Evolutionary conservation across 1,140 invertebrate genomes (phyloP).

Genomic region (Zophobas atratus): DNA sequence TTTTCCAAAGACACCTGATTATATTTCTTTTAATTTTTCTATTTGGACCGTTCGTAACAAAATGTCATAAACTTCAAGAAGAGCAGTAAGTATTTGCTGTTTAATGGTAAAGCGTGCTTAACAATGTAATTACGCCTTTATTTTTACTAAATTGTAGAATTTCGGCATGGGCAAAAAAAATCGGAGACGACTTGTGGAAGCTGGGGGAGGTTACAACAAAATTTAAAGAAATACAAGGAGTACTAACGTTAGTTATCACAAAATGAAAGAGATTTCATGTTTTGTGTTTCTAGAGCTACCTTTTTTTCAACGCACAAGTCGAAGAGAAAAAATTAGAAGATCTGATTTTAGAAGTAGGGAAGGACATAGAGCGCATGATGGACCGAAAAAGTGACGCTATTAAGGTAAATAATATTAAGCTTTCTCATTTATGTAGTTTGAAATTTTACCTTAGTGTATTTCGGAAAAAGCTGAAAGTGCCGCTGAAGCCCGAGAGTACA

Average conservation of each 20-base stretch:
- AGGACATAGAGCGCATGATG: slow-evolving; percentile 83
- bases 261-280: slow-evolving; percentile 22
- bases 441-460: slow-evolving; percentile 74
- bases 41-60: background rate
- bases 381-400: slow-evolving; percentile 88
- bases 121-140: too few relatives aligned
- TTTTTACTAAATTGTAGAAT: slow-evolving; percentile 52
- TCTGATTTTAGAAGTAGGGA: slow-evolving; percentile 81
- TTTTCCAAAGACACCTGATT: slow-evolving; percentile 14
- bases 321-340: slow-evolving; percentile 81
- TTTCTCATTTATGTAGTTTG: slow-evolving; percentile 30
- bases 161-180: slow-evolving; percentile 63
- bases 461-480: slow-evolving; percentile 77
- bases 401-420: slow-evolving; percentile 69
- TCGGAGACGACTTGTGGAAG: slow-evolving; percentile 63
- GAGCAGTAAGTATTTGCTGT: slow-evolving; percentile 56
- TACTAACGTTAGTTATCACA: slow-evolving; percentile 47
- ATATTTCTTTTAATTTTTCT: slow-evolving; percentile 19
- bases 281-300: slow-evolving; percentile 75
- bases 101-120: background rate
- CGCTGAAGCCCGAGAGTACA: slow-evolving; percentile 74
- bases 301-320: slow-evolving; percentile 80
- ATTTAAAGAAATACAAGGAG: slow-evolving; percentile 62
- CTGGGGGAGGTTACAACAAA: slow-evolving; percentile 63
- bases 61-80: slow-evolving; percentile 53